phyloP scores from a whole-genome alignment of 2,888 invertebrate genomes.

The Lordiphosa andalusiaca region DNA sequence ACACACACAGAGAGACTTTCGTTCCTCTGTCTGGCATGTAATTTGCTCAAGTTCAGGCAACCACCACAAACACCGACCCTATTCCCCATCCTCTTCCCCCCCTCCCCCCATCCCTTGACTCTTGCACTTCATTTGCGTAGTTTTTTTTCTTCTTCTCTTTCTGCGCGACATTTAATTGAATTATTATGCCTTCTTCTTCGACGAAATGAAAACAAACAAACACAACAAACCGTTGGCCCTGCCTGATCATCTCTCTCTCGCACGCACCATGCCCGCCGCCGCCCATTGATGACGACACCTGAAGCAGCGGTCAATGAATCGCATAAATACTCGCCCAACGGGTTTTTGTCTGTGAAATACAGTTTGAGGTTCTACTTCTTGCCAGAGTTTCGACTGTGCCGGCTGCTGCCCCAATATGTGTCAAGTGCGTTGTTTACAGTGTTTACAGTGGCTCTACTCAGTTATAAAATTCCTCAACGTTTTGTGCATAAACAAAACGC shows the following conservation, averaged over 20 bases:
- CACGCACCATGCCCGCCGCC: background rate
- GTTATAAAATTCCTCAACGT: slow-evolving; percentile 5
- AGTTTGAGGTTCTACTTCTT: slow-evolving; percentile 22
- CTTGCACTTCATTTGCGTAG: slow-evolving; percentile 50
- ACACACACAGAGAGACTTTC: background rate
- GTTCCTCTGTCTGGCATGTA: slow-evolving; percentile 45
- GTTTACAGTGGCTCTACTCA: slow-evolving; percentile 12
- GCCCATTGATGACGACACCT: slow-evolving; percentile 9
- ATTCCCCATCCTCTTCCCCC: too few species aligned
- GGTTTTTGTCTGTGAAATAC: slow-evolving; percentile 40
- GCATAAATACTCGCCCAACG: slow-evolving; percentile 39
- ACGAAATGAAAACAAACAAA: slow-evolving; percentile 36
- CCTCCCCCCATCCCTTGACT: slow-evolving; percentile 18
- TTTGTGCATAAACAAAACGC: slow-evolving; percentile 2
- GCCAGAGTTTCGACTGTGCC: slow-evolving; percentile 28
- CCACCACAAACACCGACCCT: slow-evolving; percentile 19
- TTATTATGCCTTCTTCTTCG: slow-evolving; percentile 42
- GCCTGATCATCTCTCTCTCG: background rate
- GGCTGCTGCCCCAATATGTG: slow-evolving; percentile 44
- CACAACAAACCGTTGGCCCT: background rate
- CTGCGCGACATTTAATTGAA: slow-evolving; percentile 62
- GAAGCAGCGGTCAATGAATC: slow-evolving; percentile 39
- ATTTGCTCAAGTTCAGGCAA: slow-evolving; percentile 58
- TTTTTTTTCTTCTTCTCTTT: slow-evolving; percentile 28
- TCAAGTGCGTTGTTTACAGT: slow-evolving; percentile 50